These are phyloP conservation scores for Leptobrachium ailaonicum DNA, from an alignment of 2,113 vertebrate genomes.

Conservation along the genomic window DNA sequence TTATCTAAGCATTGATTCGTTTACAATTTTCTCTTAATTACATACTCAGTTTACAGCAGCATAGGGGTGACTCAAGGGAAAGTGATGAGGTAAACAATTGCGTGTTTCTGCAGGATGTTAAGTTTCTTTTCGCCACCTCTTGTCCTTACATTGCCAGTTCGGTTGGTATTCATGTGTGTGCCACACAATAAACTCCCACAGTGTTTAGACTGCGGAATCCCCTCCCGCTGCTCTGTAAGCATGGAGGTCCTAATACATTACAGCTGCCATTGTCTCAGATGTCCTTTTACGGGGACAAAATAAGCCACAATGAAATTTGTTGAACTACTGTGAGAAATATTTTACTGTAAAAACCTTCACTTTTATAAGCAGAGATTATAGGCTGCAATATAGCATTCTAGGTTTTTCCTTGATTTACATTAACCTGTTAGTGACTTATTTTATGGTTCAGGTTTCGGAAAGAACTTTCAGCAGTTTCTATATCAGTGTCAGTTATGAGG, in stretches of 20 bases:
- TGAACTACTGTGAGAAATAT: slow-evolving; percentile 45
- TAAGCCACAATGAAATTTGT: slow-evolving; percentile 38
- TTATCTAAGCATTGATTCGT: too few relatives aligned
- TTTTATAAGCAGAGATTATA: slow-evolving; percentile 28
- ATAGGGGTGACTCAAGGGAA: too few relatives aligned
- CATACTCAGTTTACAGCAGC: too few relatives aligned
- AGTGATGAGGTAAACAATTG: slow-evolving; percentile 15
- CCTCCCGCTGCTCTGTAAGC: slow-evolving; percentile 45
- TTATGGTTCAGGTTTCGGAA: neutral
- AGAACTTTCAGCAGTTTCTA: too few relatives aligned
- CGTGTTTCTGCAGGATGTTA: slow-evolving; percentile 11
- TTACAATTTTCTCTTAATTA: too few relatives aligned
- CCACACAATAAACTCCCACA: slow-evolving; percentile 45
- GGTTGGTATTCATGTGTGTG: slow-evolving; percentile 47
- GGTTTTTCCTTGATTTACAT: neutral
- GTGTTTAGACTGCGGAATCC: slow-evolving; percentile 43
- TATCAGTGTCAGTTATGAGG: too few relatives aligned
- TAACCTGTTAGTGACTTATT: neutral
- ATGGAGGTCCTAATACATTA: slow-evolving; percentile 48
- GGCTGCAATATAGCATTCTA: neutral
- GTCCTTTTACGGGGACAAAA: slow-evolving; percentile 47
- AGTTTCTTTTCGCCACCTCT: slow-evolving; percentile 30
- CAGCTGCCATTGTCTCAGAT: slow-evolving; percentile 51
- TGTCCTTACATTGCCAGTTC: slow-evolving; percentile 40
- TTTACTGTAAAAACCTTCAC: slow-evolving; percentile 7